phyloP scores from a whole-genome alignment of 2,888 invertebrate genomes.

The Gisinianus flammeolus region DNA sequence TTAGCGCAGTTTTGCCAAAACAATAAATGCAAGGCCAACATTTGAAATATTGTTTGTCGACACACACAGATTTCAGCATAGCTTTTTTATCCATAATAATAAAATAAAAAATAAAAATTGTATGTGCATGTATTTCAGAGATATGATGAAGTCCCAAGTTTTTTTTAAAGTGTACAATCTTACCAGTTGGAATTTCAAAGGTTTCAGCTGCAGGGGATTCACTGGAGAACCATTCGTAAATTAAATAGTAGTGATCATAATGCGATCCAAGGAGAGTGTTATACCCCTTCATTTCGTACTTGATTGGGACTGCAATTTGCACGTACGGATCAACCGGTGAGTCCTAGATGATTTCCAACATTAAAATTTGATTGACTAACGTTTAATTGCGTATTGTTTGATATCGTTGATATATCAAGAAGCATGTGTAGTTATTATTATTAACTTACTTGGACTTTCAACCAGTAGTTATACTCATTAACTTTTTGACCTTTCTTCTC shows the following conservation, averaged over 20 bases:
- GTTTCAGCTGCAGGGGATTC: constrained; percentile 73
- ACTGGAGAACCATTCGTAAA: constrained; percentile 65
- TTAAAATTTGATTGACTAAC: background rate
- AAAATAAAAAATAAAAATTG: too few species aligned
- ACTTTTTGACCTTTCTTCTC: constrained; percentile 76
- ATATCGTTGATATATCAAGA: background rate
- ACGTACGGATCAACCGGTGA: constrained; percentile 52
- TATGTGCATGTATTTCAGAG: too few species aligned
- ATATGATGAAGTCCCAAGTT: too few species aligned
- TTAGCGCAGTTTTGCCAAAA: too few species aligned
- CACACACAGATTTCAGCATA: too few species aligned
- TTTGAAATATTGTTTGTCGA: too few species aligned
- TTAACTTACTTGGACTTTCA: constrained; percentile 70
- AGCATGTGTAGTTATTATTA: background rate
- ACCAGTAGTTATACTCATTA: constrained; percentile 89
- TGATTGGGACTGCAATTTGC: constrained; percentile 68
- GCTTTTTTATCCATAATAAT: too few species aligned
- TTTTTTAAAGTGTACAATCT: too few species aligned
- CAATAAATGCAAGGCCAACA: too few species aligned
- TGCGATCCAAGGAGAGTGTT: constrained; percentile 93
- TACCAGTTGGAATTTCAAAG: constrained; percentile 72
- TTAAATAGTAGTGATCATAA: constrained; percentile 89
- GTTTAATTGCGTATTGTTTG: background rate
- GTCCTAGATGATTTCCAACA: constrained; percentile 41
- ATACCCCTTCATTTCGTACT: constrained; percentile 93